These are phyloP conservation scores for Parus major DNA, from an alignment of 2,113 vertebrate species.

Conservation along the genomic window DNA sequence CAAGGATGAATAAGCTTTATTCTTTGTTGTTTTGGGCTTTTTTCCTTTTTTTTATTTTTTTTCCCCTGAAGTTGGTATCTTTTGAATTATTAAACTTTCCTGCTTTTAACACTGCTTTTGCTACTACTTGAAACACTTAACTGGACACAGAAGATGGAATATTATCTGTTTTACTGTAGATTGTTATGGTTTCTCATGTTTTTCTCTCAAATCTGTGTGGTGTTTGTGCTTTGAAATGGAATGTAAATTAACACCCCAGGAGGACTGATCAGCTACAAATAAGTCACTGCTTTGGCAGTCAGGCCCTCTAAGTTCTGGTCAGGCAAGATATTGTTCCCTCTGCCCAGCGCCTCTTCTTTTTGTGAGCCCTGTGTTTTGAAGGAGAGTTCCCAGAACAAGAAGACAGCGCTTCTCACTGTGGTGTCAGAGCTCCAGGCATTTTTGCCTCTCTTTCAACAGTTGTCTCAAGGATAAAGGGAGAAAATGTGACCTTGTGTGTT, in stretches of 20 bases:
- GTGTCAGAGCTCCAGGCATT: fast-evolving
- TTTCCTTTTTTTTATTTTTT: too few species aligned
- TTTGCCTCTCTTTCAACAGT: not conserved
- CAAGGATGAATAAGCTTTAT: not conserved
- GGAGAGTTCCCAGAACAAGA: not conserved
- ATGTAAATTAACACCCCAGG: not conserved
- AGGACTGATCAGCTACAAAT: not conserved
- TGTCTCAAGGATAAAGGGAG: not conserved
- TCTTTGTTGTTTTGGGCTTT: not conserved
- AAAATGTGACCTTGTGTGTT: not conserved
- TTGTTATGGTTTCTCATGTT: not conserved
- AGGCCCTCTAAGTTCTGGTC: not conserved
- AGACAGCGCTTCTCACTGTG: fast-evolving
- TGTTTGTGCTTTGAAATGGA: not conserved
- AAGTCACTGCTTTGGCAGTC: not conserved
- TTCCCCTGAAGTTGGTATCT: not conserved
- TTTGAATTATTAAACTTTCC: not conserved
- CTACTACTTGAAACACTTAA: not conserved
- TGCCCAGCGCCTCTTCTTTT: not conserved
- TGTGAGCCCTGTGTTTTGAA: not conserved
- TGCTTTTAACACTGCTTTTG: not conserved
- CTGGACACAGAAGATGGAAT: not conserved
- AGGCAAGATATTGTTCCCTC: not conserved
- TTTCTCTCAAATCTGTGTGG: not conserved
- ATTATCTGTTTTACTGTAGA: not conserved